Percentiles rank a stretch among this genome's conserved stretches.
phyloP scores from a whole-genome alignment of 2,113 vertebrate species.

The Xiphophorus hellerii region DNA sequence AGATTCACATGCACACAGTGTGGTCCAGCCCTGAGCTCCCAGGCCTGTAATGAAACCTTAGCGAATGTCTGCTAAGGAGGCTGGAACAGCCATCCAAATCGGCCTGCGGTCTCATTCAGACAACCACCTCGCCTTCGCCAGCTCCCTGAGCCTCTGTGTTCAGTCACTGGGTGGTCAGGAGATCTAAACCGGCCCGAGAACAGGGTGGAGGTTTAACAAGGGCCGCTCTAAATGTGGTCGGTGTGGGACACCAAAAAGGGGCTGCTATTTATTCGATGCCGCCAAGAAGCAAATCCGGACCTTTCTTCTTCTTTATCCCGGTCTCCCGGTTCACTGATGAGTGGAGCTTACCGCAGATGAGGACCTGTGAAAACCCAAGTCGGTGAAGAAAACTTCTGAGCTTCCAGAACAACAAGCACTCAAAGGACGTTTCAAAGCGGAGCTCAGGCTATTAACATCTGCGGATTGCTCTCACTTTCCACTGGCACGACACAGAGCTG shows the following conservation, averaged over 20 bases:
- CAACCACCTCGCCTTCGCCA: conserved; percentile 66
- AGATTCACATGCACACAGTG: conserved; percentile 63
- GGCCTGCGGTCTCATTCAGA: conserved; percentile 78
- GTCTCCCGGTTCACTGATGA: conserved; percentile 39
- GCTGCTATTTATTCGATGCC: conserved; percentile 68
- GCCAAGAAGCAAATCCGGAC: conserved; percentile 54
- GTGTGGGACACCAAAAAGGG: conserved; percentile 66
- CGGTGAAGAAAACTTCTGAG: conserved; percentile 19
- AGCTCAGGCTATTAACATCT: conserved; percentile 54
- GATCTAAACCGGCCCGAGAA: conserved; percentile 56
- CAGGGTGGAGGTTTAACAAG: conserved; percentile 62
- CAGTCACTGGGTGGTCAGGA: conserved; percentile 75
- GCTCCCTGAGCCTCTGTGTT: conserved; percentile 56
- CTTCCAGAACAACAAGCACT: conserved; percentile 57
- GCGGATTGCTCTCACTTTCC: conserved; percentile 66
- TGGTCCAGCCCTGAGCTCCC: conserved; percentile 69
- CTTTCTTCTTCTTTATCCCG: conserved; percentile 43
- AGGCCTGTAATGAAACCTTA: conserved; percentile 73
- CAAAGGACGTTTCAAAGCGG: conserved; percentile 24
- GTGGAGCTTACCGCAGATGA: conserved; percentile 54
- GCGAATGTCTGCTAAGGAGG: conserved; percentile 72
- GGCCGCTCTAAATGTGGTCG: conserved; percentile 70
- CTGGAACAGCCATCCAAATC: conserved; percentile 67
- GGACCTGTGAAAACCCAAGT: conserved; percentile 36
- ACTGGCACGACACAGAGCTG: conserved; percentile 48